Evolutionary conservation across 2,113 vertebrate genomes (phyloP), one percentile per base, ranked within the genome.

Genomic region (Scolopax mira): DNA sequence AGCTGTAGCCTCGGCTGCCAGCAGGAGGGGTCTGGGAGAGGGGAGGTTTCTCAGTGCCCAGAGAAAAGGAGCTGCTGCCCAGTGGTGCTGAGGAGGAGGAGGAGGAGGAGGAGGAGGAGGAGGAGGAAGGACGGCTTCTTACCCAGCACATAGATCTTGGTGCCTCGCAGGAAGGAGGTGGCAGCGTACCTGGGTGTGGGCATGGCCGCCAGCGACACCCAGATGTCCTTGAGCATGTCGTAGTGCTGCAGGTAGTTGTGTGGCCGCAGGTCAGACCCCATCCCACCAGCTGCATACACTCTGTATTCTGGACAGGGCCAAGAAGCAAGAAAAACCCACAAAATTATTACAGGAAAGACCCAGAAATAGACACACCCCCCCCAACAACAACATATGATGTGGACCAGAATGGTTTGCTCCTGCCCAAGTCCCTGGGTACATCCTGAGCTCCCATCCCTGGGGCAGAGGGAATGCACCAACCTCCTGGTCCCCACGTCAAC

Each of bases 141-240:
- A 98, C 99, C 99, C 96, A 99, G 97, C 83, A 99, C 99, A 7
- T 99, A 99, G 98, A 99, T 98, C 96, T 99, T 99, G 97, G 97
- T 97, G 93, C 98, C 99, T 89, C 98, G 96, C 62, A 99, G 98
- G 89, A 99, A 97, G 84, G 98, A 98, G 2, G 98, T 99, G 96
- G 99, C 98, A 14, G 99, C 99, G 0, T 99, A 99, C 72, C 99
- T 98, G 1, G 99, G 98, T 1, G 99, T 99, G 62, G 99, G 98
- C 99, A 99, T 99, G 60, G 99, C 98, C 1, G 99, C 99, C 85
- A 99, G 98, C 0, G 99, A 98, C 28, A 99, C 99, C 99, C 99
- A 99, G 95, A 99, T 98, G 73, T 99, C 99, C 97, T 99, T 99
- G 52, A 99, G 98, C 96, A 98, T 98, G 96, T 99, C 99, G 1